Base-by-base conservation (phyloP, 2,797 vertebrate species). In the Craterocephalus amniculus region DNA sequence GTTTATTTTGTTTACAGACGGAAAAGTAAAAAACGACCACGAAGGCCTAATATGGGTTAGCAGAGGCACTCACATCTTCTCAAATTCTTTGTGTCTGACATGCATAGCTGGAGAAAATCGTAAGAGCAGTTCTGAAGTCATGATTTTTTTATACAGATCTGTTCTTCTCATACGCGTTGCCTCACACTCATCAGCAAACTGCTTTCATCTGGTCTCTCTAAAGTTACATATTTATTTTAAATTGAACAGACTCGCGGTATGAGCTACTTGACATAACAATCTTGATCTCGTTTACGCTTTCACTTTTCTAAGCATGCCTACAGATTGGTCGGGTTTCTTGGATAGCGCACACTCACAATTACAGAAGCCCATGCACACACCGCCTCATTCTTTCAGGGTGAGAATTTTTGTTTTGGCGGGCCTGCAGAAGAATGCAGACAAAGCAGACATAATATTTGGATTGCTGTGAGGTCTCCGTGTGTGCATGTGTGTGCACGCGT, bases 391-490 rank as follows among this genome's bases (percentile, higher is more conserved):
- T 86, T 89, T 84, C 84, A 84, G 80, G 88, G 89, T 90, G 86
- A 91, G 92, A 92, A 88, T 88, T 91, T 93, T 95, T 95, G 92
- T 94, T 95, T 95, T 94, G 94, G 93, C 92, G 90, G 89, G 91
- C 80, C 83, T 67, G 64, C 79, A 88, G 86, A 93, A 93, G 93
- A 93, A 94, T 94, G 91, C 91, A 90, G 92, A 90, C 89, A 90
- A 92, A 93, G 92, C 93, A 95, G 94, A 95, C 94, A 95, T 94
- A 95, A 95, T 95, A 95, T 94, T 94, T 95, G 92, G 92, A 93
- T 94, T 94, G 88, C 91, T 93, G 85, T 85, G 72, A 93, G 92
- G 87, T 84, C 84, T 84, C 34, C 58, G 76, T 78, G n/a, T 81
- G 71, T 61, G 68, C 60, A 43, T 10, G 58, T 82, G 68, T 65